Evolutionary conservation across 2,113 vertebrate species (phyloP).

Genomic region (Percopsis transmontana): DNA sequence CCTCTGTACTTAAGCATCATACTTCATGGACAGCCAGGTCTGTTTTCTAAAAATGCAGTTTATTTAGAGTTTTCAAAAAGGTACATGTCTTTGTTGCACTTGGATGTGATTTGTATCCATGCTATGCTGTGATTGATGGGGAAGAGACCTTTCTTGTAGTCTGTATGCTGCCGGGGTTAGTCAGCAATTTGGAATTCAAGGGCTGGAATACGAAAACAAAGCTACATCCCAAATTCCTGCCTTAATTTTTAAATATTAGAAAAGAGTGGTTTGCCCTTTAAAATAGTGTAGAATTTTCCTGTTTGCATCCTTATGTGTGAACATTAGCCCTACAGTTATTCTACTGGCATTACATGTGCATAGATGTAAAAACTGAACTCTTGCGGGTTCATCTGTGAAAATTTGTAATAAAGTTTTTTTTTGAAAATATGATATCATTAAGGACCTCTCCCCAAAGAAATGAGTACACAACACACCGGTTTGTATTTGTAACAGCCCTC

Average conservation of each 20-base stretch:
- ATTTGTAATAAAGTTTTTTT: conserved; percentile 70
- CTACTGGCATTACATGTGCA: conserved; percentile 49
- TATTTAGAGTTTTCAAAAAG: neutral
- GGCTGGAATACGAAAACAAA: conserved; percentile 23
- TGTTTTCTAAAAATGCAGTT: neutral
- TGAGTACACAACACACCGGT: conserved; percentile 32
- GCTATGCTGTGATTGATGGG: neutral
- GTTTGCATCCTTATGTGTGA: conserved; percentile 41
- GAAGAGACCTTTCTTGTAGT: neutral
- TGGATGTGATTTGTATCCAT: neutral
- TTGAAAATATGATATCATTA: neutral
- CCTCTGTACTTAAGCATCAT: too few species aligned
- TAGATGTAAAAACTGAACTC: conserved; percentile 55
- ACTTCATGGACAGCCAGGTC: neutral
- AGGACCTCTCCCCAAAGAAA: conserved; percentile 17
- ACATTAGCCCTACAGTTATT: conserved; percentile 40
- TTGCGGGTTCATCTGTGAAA: conserved; percentile 37
- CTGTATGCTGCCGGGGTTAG: neutral
- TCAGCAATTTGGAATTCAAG: conserved; percentile 17
- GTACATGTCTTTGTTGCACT: conserved; percentile 21
- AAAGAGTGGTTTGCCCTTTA: neutral
- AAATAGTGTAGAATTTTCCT: conserved; percentile 14
- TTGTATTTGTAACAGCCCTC: conserved; percentile 85
- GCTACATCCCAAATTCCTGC: conserved; percentile 59
- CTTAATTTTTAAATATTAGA: conserved; percentile 30